Percentiles rank a stretch among this genome's conserved stretches.
These are phyloP conservation scores for Dasyornis broadbenti DNA, from an alignment of 2,113 vertebrate genomes.

Conservation along the genomic window DNA sequence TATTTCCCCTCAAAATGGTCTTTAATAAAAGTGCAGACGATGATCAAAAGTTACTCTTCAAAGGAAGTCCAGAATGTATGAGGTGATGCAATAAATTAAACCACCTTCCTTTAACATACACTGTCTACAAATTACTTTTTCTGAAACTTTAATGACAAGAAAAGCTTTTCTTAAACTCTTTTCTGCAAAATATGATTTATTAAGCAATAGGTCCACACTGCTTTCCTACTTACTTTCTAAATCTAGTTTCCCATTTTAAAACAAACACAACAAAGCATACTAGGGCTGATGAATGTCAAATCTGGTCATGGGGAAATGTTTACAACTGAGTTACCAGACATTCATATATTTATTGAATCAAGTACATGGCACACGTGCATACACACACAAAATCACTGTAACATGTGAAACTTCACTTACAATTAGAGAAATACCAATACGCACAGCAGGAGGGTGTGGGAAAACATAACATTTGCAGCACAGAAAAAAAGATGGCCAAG, in stretches of 20 bases:
- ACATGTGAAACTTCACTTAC: conserved; percentile 33
- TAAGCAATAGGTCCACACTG: background rate
- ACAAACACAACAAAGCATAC: background rate
- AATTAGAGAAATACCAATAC: conserved; percentile 8
- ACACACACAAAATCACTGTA: background rate
- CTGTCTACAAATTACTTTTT: background rate
- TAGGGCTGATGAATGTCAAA: background rate
- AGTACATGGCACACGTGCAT: background rate
- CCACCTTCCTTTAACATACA: background rate
- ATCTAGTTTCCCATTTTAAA: background rate
- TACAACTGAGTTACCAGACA: background rate
- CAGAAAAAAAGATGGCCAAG: background rate
- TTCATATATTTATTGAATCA: background rate
- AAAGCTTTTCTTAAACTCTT: background rate
- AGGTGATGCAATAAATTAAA: background rate
- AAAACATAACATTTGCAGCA: background rate
- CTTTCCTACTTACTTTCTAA: background rate
- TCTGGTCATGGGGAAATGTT: background rate
- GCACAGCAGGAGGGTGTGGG: background rate
- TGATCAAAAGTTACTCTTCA: background rate
- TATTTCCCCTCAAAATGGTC: background rate
- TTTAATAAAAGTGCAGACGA: background rate
- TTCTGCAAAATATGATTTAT: background rate
- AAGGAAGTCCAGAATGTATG: background rate
- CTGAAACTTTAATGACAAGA: background rate